A percentile compares a stretch with the other conserved stretches of the same genome.
phyloP scores from a whole-genome alignment of 2,888 invertebrate species.

The Hypsopygia costalis region DNA sequence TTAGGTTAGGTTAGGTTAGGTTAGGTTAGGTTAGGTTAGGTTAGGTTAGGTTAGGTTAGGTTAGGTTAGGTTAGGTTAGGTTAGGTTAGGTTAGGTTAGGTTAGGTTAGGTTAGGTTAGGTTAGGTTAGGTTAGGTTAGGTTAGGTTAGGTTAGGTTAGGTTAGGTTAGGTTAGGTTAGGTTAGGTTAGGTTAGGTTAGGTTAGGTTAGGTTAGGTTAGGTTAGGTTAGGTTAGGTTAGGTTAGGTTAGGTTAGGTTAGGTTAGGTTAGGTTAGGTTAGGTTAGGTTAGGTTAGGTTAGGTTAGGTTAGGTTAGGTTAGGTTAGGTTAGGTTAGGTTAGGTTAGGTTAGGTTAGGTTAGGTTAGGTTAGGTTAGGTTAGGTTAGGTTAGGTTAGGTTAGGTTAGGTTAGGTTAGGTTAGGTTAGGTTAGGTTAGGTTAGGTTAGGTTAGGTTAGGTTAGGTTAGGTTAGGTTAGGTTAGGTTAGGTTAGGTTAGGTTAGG shows the following conservation, averaged over 20 bases:
- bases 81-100: conserved; percentile 17
- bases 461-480: conserved; percentile 17
- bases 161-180: conserved; percentile 19
- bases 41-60: conserved; percentile 16
- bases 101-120: conserved; percentile 17
- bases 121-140: conserved; percentile 16
- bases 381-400: conserved; percentile 25
- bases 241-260: conserved; percentile 20
- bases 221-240: conserved; percentile 19
- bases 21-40: conserved; percentile 12
- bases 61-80: conserved; percentile 19
- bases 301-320: conserved; percentile 19
- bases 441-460: conserved; percentile 19
- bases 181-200: conserved; percentile 17
- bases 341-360: conserved; percentile 20
- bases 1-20: conserved; percentile 12
- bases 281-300: conserved; percentile 21
- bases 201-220: conserved; percentile 19
- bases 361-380: conserved; percentile 24
- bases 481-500: conserved; percentile 15
- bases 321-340: conserved; percentile 18
- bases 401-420: conserved; percentile 25
- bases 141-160: conserved; percentile 20
- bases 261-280: conserved; percentile 23
- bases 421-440: conserved; percentile 21